phyloP scores from a whole-genome alignment of 2,888 invertebrate genomes.

The Neocrepidodera transversa region DNA sequence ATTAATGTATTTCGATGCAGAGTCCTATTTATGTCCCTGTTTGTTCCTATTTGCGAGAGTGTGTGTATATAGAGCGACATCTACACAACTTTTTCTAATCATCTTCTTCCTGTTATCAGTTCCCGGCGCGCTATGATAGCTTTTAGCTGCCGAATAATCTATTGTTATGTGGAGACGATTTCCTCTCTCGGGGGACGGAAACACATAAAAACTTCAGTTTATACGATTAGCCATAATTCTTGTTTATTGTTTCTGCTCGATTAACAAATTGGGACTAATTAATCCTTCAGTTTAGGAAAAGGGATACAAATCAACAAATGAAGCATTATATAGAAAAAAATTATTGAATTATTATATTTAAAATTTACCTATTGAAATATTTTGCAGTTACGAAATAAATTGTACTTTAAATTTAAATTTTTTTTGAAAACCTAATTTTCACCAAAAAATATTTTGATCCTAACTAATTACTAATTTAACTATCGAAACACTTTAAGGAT shows the following conservation, averaged over 20 bases:
- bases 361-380: no score
- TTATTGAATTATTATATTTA: no score
- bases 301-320: no score
- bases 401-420: no score
- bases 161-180: constrained; percentile 34
- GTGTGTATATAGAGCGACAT: constrained; percentile 53
- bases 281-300: constrained; percentile 7
- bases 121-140: constrained; percentile 42
- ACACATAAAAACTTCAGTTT: constrained; percentile 40
- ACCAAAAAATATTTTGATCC: no score
- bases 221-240: constrained; percentile 39
- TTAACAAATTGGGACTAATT: constrained; percentile 33
- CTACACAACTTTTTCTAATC: constrained; percentile 56
- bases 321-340: no score
- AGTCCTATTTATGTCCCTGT: constrained; percentile 8
- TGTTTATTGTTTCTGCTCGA: constrained; percentile 36
- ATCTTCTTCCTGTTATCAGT: constrained; percentile 54
- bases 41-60: constrained; percentile 49
- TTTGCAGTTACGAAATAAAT: no score
- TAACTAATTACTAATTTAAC: no score
- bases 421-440: no score
- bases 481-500: no score
- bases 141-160: constrained; percentile 40
- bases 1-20: no score
- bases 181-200: constrained; percentile 31